phyloP scores from a whole-genome alignment of 2,888 invertebrate species.

The Lamellibrachia columna region DNA sequence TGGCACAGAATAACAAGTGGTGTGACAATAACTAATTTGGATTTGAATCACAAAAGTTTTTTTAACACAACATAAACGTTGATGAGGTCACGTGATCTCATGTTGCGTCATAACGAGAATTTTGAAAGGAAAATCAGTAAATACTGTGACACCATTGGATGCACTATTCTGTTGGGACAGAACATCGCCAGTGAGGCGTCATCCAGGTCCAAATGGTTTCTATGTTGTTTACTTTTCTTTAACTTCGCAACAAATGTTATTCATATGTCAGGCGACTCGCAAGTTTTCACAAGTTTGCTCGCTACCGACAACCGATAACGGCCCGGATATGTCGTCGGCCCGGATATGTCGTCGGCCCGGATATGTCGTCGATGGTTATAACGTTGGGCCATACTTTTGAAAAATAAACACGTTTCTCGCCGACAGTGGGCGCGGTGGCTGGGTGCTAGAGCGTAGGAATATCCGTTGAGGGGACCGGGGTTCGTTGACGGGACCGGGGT shows the following conservation, averaged over 20 bases:
- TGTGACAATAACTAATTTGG: background rate
- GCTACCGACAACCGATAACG: background rate
- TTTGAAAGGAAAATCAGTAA: background rate
- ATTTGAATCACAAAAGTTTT: background rate
- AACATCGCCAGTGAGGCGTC: background rate
- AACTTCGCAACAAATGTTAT: background rate
- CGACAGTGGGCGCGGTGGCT: too few relatives aligned
- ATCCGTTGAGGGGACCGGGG: too few relatives aligned
- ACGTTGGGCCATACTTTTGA: background rate
- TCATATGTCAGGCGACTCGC: background rate
- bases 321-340: background rate
- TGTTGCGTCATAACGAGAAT: background rate
- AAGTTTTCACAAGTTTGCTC: background rate
- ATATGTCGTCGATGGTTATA: background rate
- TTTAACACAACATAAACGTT: background rate
- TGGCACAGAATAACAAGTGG: background rate
- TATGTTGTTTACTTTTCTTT: background rate
- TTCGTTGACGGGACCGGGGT: too few relatives aligned
- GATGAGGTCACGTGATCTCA: background rate
- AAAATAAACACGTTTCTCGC: background rate
- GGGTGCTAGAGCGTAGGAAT: too few relatives aligned
- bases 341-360: background rate
- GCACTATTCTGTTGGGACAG: background rate
- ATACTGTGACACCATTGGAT: background rate
- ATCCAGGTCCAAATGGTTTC: background rate